Base-by-base conservation (phyloP, 2,113 vertebrate species). In the Stercorarius parasiticus region DNA sequence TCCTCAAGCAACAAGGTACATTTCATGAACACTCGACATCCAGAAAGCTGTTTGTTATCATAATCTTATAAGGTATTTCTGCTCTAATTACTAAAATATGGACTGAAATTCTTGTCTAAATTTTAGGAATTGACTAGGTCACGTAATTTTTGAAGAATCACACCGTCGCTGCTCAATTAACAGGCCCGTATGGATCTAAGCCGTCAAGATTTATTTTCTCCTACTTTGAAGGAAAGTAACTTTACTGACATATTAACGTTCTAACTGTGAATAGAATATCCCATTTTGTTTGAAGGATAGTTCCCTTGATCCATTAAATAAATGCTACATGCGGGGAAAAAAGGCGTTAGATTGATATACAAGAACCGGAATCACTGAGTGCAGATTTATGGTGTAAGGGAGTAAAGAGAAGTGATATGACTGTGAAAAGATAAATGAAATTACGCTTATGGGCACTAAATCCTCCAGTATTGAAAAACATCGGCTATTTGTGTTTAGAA, bases 231-330 rank as follows among this genome's bases (percentile, higher is more conserved):
- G 86, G 94, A 91, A 90, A 97, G 89, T 98, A 98, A 98, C 97
- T 98, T 98, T 98, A 97, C 97, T 98, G 98, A 98, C 97, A 96
- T 98, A 96, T 98, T 98, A 98, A 98, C 97, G 97, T 97, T 92
- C 94, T 98, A 97, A 97, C 98, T 98, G 97, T 98, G 97, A 98
- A 98, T 97, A 98, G 96, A 95, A 94, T 97, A 97, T 89, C 93
- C 92, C 86, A 95, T 97, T 98, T 97, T 95, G 61, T 66, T 95
- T 98, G 97, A 98, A 97, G 97, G 96, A 98, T 98, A 77, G 85
- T 97, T 96, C 98, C 98, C 98, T 97, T 79, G 98, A 98, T 97
- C 97, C 97, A 90, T 96, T 97, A 98, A 97, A 98, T 97, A 98
- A 98, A 99, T 97, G 96, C 97, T 96, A 95, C 96, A 88, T 81